A percentile compares a stretch with the other conserved stretches of the same genome.
These are phyloP conservation scores for Cirrhinus mrigala DNA, from an alignment of 2,797 vertebrate species.

Conservation along the genomic window DNA sequence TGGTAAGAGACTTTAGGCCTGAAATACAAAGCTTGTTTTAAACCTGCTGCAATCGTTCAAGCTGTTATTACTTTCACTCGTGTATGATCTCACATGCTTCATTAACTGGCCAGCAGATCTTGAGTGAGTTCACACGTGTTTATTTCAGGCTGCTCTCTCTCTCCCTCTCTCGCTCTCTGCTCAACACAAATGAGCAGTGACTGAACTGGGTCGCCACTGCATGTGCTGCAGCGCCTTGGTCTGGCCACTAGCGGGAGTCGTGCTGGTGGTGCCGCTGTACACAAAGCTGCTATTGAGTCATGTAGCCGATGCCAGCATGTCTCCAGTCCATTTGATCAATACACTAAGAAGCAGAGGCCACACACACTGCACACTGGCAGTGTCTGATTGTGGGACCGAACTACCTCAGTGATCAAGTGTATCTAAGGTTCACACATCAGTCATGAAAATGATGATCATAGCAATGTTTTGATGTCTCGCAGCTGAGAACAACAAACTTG, in stretches of 20 bases:
- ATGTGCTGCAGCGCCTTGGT: neutral
- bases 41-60: neutral
- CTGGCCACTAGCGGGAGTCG: slow-evolving; percentile 52
- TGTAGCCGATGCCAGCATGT: slow-evolving; percentile 36
- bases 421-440: neutral
- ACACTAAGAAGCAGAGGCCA: too few species aligned
- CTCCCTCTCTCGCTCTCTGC: slow-evolving; percentile 53
- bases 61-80: neutral
- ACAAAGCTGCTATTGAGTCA: neutral
- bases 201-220: slow-evolving; percentile 78
- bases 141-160: neutral
- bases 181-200: slow-evolving; percentile 81
- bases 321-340: slow-evolving; percentile 23
- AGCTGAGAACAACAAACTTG: neutral
- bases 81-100: neutral
- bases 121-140: neutral
- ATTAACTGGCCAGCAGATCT: neutral
- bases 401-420: neutral
- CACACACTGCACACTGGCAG: too few species aligned
- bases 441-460: neutral
- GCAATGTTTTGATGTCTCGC: neutral
- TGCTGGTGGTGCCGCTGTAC: too few species aligned
- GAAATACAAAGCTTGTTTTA: neutral
- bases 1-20: neutral
- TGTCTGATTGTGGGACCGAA: neutral